phyloP scores from a whole-genome alignment of 2,113 vertebrate genomes.

The Oncorhynchus gorbuscha region DNA sequence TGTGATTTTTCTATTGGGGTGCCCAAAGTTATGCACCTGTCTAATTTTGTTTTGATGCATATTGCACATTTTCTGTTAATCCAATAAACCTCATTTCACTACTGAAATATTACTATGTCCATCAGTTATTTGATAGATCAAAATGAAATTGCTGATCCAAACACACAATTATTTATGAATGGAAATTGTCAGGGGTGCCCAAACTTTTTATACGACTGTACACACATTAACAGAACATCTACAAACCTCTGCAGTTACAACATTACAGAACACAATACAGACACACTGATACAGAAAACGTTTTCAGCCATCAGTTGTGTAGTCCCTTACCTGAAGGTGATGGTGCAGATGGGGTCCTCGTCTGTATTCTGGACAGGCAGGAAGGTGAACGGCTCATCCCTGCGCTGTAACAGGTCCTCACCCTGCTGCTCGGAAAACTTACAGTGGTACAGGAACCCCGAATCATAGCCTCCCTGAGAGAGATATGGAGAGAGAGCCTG shows the following conservation, averaged over 20 bases:
- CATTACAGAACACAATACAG: background rate
- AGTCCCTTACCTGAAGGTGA: conserved; percentile 82
- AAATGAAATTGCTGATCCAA: too few relatives aligned
- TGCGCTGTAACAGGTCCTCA: conserved; percentile 48
- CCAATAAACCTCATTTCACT: too few relatives aligned
- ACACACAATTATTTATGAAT: too few relatives aligned
- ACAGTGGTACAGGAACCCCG: conserved; percentile 91
- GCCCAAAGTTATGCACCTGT: too few relatives aligned
- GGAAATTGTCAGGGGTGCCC: too few relatives aligned
- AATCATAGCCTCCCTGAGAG: conserved; percentile 84
- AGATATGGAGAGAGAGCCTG: conserved; percentile 10
- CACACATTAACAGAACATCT: background rate
- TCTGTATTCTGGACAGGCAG: conserved; percentile 70
- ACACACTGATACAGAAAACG: background rate
- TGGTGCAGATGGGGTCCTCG: conserved; percentile 75
- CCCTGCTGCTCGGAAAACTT: conserved; percentile 76
- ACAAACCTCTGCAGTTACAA: background rate
- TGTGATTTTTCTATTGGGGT: too few relatives aligned
- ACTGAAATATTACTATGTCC: too few relatives aligned
- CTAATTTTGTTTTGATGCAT: too few relatives aligned
- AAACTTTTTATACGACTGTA: too few relatives aligned
- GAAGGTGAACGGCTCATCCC: conserved; percentile 84
- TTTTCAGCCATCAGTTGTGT: background rate
- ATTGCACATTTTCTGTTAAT: too few relatives aligned
- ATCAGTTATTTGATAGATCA: too few relatives aligned